Evolutionary conservation across 1,140 invertebrate species (phyloP).

Genomic region (Sinella curviseta): DNA sequence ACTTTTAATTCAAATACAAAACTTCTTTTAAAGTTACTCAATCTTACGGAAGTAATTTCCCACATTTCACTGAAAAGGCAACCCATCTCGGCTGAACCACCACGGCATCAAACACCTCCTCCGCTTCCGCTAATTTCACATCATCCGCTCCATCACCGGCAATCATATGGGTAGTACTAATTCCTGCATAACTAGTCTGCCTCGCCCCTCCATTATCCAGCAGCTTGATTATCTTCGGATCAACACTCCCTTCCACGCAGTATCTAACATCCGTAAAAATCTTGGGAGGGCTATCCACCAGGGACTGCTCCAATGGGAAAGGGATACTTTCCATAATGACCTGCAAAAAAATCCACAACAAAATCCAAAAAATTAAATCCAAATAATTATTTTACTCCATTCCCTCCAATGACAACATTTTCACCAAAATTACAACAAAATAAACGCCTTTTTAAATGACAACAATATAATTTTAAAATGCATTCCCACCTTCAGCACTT

Average conservation of each 20-base stretch:
- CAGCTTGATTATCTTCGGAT: slow-evolving; percentile 59
- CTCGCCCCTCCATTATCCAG: slow-evolving; percentile 80
- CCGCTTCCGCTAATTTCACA: slow-evolving; percentile 77
- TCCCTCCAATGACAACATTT: too few relatives aligned
- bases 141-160: slow-evolving; percentile 76
- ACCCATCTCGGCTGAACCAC: slow-evolving; percentile 79
- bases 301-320: slow-evolving; percentile 32
- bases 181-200: slow-evolving; percentile 76
- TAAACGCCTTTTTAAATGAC: too few relatives aligned
- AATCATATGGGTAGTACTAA: slow-evolving; percentile 85
- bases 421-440: too few relatives aligned
- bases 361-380: not conserved
- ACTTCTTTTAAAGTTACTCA: too few relatives aligned
- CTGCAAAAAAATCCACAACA: not conserved
- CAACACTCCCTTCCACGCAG: slow-evolving; percentile 34
- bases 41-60: slow-evolving; percentile 66
- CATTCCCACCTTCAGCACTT: too few relatives aligned
- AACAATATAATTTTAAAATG: too few relatives aligned
- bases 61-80: slow-evolving; percentile 67
- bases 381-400: not conserved
- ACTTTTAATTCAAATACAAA: too few relatives aligned
- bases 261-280: slow-evolving; percentile 36
- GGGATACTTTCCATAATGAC: slow-evolving; percentile 35
- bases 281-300: slow-evolving; percentile 22
- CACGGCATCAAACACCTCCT: slow-evolving; percentile 86